Base-by-base conservation (phyloP, 2,113 vertebrate genomes). In the Eidolon helvum region DNA sequence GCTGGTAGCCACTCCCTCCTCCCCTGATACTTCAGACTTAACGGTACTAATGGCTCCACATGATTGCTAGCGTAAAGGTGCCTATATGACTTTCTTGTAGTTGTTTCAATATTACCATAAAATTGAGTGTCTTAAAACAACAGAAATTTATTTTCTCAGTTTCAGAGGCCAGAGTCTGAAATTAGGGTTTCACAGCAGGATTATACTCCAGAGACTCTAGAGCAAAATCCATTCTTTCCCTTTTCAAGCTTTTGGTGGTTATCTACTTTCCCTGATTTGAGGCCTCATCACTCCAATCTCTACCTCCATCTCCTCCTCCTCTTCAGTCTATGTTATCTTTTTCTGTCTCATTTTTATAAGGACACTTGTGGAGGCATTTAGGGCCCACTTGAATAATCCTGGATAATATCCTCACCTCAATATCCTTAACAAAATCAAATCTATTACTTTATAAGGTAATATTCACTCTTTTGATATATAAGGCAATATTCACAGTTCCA, bases 1-100 rank as follows among this genome's bases (percentile, higher is more conserved):
- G 0, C 75, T 48, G 24, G 61, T 8, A 15, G 21, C 50, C 11
- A 38, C 15, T 21, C 11, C 16, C 3, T 50, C 50, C 50, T 21
- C n/a, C 21, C 15, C 21, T 43, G 26, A 21, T 4, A 24, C 8
- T 38, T 53, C 30, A 61, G 61, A 43, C 77, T 38, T 65, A 69
- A 38, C 2, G 1, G 33, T 9, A 12, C 35, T 11, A 33, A 35
- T 2, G 11, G 24, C 7, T n/a, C 30, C 6, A 4, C 15, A 10
- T 10, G 14, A 33, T 19, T 14, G 24, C 33, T 19, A 26, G 3
- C n/a, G 48, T 15, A 55, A 80, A 45, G 3, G 19, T 74, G 15
- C 2, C 50, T 59, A 4, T 45, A 11, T 43, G 38, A 26, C 28
- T 28, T 68, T 74, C 48, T 10, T 71, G 21, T 50, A 33, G 26